A percentile compares a stretch with the other conserved stretches of the same genome.
Conservation (phyloP, 2,888 invertebrate genomes). For the Isotomurus palustris region DNA sequence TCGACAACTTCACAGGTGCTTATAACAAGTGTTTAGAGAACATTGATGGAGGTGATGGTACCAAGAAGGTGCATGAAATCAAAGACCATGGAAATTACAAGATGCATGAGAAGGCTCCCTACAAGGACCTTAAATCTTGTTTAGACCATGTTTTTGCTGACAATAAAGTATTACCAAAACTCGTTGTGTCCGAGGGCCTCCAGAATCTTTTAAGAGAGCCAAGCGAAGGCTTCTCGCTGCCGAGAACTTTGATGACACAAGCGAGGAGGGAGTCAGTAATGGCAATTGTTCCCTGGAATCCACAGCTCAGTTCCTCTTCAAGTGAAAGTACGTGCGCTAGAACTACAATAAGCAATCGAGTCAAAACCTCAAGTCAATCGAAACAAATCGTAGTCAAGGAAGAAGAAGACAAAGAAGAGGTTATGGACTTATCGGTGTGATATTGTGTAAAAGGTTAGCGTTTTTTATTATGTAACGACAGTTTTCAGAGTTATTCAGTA, state of each 20-base stretch:
- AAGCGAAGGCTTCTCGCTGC: slow-evolving; percentile 24
- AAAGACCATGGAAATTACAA: not conserved
- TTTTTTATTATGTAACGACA: too few relatives aligned
- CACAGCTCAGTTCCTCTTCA: slow-evolving; percentile 9
- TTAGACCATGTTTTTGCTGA: not conserved
- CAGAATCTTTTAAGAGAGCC: slow-evolving; percentile 26
- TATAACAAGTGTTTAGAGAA: too few relatives aligned
- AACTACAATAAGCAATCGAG: too few relatives aligned
- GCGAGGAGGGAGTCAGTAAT: slow-evolving; percentile 14
- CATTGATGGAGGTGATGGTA: not conserved
- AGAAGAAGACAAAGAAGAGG: not conserved
- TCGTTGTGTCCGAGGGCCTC: slow-evolving; percentile 35
- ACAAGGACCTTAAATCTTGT: not conserved
- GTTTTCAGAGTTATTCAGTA: too few relatives aligned
- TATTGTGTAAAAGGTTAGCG: not conserved
- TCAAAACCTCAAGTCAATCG: too few relatives aligned
- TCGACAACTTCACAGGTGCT: too few relatives aligned
- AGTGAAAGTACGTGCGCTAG: too few relatives aligned
- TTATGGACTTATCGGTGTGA: not conserved
- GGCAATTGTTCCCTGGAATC: slow-evolving; percentile 35
- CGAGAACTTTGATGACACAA: slow-evolving; percentile 16
- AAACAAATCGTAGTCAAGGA: not conserved
- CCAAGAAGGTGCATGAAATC: not conserved
- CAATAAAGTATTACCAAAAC: slow-evolving; percentile 3
- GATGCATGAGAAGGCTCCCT: not conserved